phyloP scores from a whole-genome alignment of 2,113 vertebrate species.

The Prinia subflava region DNA sequence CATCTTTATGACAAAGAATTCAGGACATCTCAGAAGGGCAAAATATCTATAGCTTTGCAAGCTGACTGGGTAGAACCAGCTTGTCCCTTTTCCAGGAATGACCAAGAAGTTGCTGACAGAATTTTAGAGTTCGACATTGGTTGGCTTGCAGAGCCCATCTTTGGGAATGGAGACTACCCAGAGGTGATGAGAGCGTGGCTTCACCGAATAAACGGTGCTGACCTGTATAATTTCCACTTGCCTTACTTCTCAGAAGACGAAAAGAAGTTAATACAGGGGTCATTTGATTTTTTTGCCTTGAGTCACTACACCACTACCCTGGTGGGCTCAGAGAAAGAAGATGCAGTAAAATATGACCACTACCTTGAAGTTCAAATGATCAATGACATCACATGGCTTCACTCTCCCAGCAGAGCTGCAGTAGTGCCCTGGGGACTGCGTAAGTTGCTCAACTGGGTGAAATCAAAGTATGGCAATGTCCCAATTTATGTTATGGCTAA shows the following conservation, averaged over 20 bases:
- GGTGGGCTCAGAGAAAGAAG: constrained; percentile 86
- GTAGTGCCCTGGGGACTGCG: constrained; percentile 96
- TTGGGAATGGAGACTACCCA: constrained; percentile 91
- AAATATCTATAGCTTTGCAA: constrained; percentile 88
- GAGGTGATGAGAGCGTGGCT: constrained; percentile 88
- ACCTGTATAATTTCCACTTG: constrained; percentile 77
- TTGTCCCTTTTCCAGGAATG: constrained; percentile 84
- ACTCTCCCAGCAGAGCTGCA: constrained; percentile 71
- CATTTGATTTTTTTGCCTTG: constrained; percentile 93
- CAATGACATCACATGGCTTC: constrained; percentile 88
- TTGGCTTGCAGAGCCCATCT: constrained; percentile 94
- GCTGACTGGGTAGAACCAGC: constrained; percentile 95
- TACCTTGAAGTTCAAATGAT: constrained; percentile 86
- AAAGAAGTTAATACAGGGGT: constrained; percentile 80
- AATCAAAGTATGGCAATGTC: constrained; percentile 80
- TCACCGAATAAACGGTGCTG: constrained; percentile 74
- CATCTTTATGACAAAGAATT: constrained; percentile 84
- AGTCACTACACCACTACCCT: constrained; percentile 92
- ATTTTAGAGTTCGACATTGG: constrained; percentile 87
- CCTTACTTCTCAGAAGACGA: constrained; percentile 89
- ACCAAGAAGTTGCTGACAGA: constrained; percentile 84
- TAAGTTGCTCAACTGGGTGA: constrained; percentile 82
- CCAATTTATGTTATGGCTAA: constrained; percentile 88
- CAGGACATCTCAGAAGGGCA: constrained; percentile 81
- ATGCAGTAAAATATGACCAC: constrained; percentile 80